Evolutionary conservation across 2,888 invertebrate species (phyloP).

Genomic region (Rhyacophila evoluta): DNA sequence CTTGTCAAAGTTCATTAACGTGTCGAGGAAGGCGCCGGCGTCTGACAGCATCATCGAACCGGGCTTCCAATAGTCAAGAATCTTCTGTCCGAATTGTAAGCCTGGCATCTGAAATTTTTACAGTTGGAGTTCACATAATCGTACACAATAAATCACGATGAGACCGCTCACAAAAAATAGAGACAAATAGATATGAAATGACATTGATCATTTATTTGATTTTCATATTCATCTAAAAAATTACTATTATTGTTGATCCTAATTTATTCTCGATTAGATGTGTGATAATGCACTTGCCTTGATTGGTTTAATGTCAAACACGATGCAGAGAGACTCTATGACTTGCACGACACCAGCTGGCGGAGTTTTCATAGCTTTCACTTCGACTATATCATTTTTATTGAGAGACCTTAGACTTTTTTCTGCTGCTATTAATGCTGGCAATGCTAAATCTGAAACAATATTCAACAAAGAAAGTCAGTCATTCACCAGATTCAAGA

Average conservation of each 20-base stretch:
- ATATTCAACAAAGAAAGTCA: too few relatives aligned
- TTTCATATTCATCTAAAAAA: too few relatives aligned
- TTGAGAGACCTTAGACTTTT: constrained; percentile 90
- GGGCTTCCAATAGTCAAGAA: constrained; percentile 92
- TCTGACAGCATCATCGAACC: constrained; percentile 86
- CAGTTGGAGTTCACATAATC: too few relatives aligned
- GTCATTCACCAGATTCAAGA: too few relatives aligned
- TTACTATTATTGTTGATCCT: too few relatives aligned
- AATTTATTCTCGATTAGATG: too few relatives aligned
- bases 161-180: too few relatives aligned
- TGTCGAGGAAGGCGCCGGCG: constrained; percentile 83
- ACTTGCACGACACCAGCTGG: constrained; percentile 90
- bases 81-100: constrained; percentile 75
- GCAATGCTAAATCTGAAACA: constrained; percentile 78
- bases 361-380: constrained; percentile 97
- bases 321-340: constrained; percentile 95
- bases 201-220: too few relatives aligned
- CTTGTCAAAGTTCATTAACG: constrained; percentile 89
- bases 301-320: constrained; percentile 81
- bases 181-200: too few relatives aligned
- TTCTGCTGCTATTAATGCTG: constrained; percentile 88
- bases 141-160: too few relatives aligned
- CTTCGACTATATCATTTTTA: constrained; percentile 89
- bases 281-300: too few relatives aligned
- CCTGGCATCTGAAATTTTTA: constrained; percentile 36